These are phyloP conservation scores for Melanotaenia nigrans DNA, from an alignment of 2,797 vertebrate species.

Conservation along the genomic window DNA sequence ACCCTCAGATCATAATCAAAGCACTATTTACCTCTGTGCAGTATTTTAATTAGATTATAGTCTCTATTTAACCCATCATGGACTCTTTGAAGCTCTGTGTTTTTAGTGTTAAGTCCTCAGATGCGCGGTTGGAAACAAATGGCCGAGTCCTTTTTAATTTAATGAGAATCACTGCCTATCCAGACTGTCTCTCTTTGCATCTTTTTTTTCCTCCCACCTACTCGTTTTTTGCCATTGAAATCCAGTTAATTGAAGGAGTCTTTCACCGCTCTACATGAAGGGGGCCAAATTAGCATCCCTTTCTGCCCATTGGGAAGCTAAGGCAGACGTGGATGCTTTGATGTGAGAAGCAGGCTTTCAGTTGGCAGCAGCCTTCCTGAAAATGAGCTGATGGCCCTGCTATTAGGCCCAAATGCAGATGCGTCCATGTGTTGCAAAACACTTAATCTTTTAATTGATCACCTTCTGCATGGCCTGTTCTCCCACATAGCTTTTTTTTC, in stretches of 20 bases:
- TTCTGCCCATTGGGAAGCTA: slow-evolving; percentile 90
- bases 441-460: slow-evolving; percentile 99
- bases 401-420: slow-evolving; percentile 93
- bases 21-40: slow-evolving; percentile 95
- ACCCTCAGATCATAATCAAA: slow-evolving; percentile 98
- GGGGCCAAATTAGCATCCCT: slow-evolving; percentile 96
- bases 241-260: slow-evolving; percentile 99
- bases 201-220: slow-evolving; percentile 77
- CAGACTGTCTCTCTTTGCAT: slow-evolving; percentile 89
- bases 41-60: slow-evolving; percentile 99
- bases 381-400: slow-evolving; percentile 99
- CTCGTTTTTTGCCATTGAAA: slow-evolving; percentile 91
- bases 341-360: slow-evolving; percentile 91
- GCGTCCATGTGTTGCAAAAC: slow-evolving; percentile 92
- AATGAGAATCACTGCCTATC: slow-evolving; percentile 93
- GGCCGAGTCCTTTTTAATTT: slow-evolving; percentile 92
- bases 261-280: slow-evolving; percentile 96
- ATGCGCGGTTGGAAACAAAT: slow-evolving; percentile 90
- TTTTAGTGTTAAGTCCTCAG: slow-evolving; percentile 96
- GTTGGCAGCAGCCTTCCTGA: slow-evolving; percentile 89
- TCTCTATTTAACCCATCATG: slow-evolving; percentile 99
- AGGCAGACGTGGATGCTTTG: slow-evolving; percentile 89
- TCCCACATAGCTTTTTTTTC: slow-evolving; percentile 30
- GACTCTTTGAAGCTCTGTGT: slow-evolving; percentile 94
- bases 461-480: slow-evolving; percentile 87